Evolutionary conservation across 2,888 invertebrate species (phyloP).

Genomic region (Conchocele bisecta): DNA sequence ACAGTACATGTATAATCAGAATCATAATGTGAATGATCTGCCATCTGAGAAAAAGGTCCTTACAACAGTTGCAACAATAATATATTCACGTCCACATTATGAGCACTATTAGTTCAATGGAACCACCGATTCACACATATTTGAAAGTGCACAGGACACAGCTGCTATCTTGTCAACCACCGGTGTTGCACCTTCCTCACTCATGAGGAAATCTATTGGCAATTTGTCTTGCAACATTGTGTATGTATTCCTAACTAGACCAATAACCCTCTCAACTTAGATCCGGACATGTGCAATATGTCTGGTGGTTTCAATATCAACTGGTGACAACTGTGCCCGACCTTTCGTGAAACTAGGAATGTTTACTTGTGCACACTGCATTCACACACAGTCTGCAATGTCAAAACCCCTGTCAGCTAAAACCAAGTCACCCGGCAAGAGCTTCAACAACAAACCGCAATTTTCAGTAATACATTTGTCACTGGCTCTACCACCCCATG

Average conservation of each 20-base stretch:
- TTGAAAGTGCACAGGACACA: slow-evolving; percentile 33
- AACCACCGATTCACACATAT: slow-evolving; percentile 14
- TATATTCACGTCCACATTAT: too few species aligned
- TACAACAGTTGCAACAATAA: too few species aligned
- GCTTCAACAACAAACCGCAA: slow-evolving; percentile 46
- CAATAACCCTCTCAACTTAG: slow-evolving; percentile 58
- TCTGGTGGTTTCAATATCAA: slow-evolving; percentile 46
- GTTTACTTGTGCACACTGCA: slow-evolving; percentile 44
- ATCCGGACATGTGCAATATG: slow-evolving; percentile 49
- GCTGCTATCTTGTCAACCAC: slow-evolving; percentile 42
- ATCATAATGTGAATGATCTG: too few species aligned
- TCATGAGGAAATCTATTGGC: slow-evolving; percentile 27
- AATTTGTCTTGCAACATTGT: slow-evolving; percentile 34
- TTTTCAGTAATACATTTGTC: slow-evolving; percentile 67
- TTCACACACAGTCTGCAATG: slow-evolving; percentile 48
- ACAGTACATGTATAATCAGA: too few species aligned
- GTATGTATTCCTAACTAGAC: slow-evolving; percentile 50
- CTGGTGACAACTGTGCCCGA: slow-evolving; percentile 36
- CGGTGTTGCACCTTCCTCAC: slow-evolving; percentile 29
- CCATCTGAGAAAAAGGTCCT: too few species aligned
- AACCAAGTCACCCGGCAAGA: slow-evolving; percentile 53
- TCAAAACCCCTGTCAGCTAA: slow-evolving; percentile 61
- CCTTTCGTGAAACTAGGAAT: slow-evolving; percentile 55
- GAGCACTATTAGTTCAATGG: slow-evolving; percentile 12
- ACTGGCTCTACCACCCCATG: slow-evolving; percentile 62